Evolutionary conservation across 2,113 vertebrate genomes (phyloP).

Genomic region (Sceloporus undulatus): DNA sequence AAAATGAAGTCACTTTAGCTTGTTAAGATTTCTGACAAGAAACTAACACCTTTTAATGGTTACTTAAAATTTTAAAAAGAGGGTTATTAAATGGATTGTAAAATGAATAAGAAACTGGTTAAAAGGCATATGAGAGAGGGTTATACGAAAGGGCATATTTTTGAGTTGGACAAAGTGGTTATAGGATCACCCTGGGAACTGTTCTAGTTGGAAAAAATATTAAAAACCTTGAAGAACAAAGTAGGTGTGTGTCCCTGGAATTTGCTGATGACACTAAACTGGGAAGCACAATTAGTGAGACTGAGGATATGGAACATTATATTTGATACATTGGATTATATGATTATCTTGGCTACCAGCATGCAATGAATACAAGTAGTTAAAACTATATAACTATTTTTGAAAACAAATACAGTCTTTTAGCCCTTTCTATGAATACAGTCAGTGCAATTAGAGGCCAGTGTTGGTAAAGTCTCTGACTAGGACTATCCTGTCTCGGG

Average conservation of each 20-base stretch:
- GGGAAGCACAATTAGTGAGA: slow-evolving; percentile 18
- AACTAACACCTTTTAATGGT: slow-evolving; percentile 12
- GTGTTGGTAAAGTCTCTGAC: background rate
- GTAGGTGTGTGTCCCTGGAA: background rate
- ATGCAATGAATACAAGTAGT: background rate
- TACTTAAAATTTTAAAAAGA: slow-evolving; percentile 8
- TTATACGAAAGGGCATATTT: background rate
- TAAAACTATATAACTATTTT: background rate
- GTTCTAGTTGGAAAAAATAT: background rate
- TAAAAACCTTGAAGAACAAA: slow-evolving; percentile 5
- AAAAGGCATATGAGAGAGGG: background rate
- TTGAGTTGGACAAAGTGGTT: slow-evolving; percentile 14
- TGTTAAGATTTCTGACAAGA: slow-evolving; percentile 22
- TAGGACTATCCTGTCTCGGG: too few relatives aligned
- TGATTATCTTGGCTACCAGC: background rate
- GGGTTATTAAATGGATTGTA: background rate
- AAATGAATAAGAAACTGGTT: slow-evolving; percentile 2
- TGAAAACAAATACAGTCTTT: background rate
- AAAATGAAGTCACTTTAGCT: slow-evolving; percentile 10
- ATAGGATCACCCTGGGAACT: slow-evolving; percentile 17
- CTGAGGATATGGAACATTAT: background rate
- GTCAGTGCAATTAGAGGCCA: background rate
- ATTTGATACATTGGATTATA: slow-evolving; percentile 4
- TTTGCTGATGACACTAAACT: slow-evolving; percentile 8
- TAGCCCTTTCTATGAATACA: background rate